These are phyloP conservation scores for Acridotheres tristis DNA, from an alignment of 2,797 vertebrate species.

Conservation along the genomic window DNA sequence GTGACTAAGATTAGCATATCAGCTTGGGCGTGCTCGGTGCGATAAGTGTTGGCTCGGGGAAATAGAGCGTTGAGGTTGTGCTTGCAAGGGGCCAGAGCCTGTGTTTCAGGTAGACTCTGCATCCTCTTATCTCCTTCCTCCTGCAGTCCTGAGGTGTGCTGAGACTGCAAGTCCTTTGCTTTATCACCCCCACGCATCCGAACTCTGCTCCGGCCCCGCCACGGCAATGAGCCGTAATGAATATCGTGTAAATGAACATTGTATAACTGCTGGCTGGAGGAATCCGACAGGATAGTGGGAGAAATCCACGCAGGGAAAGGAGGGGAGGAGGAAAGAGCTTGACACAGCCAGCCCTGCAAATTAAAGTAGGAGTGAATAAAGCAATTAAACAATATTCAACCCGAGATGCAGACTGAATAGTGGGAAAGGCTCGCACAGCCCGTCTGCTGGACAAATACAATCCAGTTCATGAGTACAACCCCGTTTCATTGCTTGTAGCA, in stretches of 20 bases:
- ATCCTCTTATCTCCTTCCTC: neutral
- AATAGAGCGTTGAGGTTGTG: neutral
- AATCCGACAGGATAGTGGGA: neutral
- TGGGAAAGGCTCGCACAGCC: neutral
- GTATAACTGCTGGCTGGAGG: neutral
- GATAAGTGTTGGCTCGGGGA: neutral
- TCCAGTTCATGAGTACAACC: neutral
- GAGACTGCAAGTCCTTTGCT: neutral
- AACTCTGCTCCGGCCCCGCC: constrained; percentile 8
- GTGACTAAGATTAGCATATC: constrained; percentile 43
- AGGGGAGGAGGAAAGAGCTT: neutral
- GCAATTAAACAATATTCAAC: neutral
- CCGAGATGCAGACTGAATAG: neutral
- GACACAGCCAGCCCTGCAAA: neutral
- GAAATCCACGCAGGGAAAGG: neutral
- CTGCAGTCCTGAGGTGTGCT: neutral
- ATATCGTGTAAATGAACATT: constrained; percentile 15
- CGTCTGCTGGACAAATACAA: neutral
- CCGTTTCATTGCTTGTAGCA: neutral
- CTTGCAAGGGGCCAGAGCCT: neutral
- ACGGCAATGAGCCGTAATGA: neutral
- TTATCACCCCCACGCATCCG: neutral
- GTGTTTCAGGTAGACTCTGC: neutral
- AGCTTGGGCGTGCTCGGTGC: neutral
- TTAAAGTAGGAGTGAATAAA: constrained; percentile 19